Conservation (phyloP, 2,797 vertebrate species). For the Phataginus tricuspis region DNA sequence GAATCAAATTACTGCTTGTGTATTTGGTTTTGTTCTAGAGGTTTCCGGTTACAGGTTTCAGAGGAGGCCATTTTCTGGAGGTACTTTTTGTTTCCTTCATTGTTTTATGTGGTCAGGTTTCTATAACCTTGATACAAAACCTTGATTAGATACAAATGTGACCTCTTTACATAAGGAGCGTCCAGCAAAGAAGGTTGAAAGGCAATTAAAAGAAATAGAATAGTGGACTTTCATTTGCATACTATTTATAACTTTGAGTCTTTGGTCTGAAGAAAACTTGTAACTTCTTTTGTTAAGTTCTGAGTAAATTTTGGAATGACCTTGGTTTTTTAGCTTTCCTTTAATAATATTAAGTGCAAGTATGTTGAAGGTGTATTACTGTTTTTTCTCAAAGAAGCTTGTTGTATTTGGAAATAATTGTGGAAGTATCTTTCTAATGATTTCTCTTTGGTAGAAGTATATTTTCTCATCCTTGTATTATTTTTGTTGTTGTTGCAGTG, state of each 20-base stretch:
- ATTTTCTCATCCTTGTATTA: not conserved
- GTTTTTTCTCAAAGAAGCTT: not conserved
- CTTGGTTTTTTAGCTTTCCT: not conserved
- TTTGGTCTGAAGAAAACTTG: not conserved
- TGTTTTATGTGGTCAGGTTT: conserved; percentile 17
- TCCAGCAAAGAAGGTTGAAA: not conserved
- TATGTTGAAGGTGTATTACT: not conserved
- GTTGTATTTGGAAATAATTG: not conserved
- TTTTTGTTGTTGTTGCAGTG: not conserved
- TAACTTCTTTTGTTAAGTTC: not conserved
- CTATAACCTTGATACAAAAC: not conserved
- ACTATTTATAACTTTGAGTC: not conserved
- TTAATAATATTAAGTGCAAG: not conserved
- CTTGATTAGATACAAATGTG: not conserved
- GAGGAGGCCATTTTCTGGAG: not conserved
- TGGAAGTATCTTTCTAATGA: not conserved
- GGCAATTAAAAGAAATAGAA: not conserved
- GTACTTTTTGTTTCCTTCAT: not conserved
- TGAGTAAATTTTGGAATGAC: not conserved
- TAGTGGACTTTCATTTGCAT: not conserved
- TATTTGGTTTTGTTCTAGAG: not conserved
- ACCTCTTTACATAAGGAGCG: not conserved
- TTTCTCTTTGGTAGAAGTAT: not conserved
- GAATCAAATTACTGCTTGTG: not conserved
- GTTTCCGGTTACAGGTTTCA: not conserved